These are phyloP conservation scores for Neoaliturus tenellus DNA, from an alignment of 2,888 invertebrate genomes.

Conservation along the genomic window DNA sequence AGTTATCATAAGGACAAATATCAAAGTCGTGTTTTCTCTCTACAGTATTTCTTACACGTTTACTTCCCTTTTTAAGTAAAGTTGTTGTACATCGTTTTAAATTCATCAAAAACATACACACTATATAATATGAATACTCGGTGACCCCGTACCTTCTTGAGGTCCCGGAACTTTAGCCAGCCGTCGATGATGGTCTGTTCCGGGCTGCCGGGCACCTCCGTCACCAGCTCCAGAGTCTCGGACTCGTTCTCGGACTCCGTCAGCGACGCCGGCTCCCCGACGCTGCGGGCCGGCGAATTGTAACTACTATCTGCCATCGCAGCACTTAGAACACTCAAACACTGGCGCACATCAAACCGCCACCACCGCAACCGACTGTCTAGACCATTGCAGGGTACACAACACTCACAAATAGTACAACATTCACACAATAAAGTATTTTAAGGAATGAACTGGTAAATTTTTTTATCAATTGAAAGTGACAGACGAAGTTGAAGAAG, in stretches of 20 bases:
- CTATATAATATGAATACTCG: too few species aligned
- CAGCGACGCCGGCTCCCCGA: slow-evolving; percentile 68
- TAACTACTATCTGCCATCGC: slow-evolving; percentile 65
- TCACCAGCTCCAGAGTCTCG: slow-evolving; percentile 68
- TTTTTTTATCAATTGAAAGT: too few species aligned
- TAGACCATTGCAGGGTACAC: not conserved
- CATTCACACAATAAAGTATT: not conserved
- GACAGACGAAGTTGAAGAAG: not conserved
- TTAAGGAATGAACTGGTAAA: not conserved
- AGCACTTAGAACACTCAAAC: not conserved
- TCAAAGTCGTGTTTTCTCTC: too few species aligned
- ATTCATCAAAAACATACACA: too few species aligned
- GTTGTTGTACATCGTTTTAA: too few species aligned
- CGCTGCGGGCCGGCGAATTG: slow-evolving; percentile 68
- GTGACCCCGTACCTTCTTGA: slow-evolving; percentile 81
- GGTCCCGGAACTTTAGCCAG: slow-evolving; percentile 84
- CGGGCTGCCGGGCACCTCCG: slow-evolving; percentile 74
- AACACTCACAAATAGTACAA: not conserved
- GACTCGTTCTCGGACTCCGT: slow-evolving; percentile 65
- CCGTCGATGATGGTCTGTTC: slow-evolving; percentile 83
- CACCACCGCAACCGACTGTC: not conserved
- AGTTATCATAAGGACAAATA: too few species aligned
- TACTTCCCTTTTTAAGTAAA: too few species aligned
- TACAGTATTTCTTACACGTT: too few species aligned
- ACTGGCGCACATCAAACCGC: not conserved